These are phyloP conservation scores for Pheosia gnoma DNA, from an alignment of 2,888 invertebrate genomes.

Conservation along the genomic window DNA sequence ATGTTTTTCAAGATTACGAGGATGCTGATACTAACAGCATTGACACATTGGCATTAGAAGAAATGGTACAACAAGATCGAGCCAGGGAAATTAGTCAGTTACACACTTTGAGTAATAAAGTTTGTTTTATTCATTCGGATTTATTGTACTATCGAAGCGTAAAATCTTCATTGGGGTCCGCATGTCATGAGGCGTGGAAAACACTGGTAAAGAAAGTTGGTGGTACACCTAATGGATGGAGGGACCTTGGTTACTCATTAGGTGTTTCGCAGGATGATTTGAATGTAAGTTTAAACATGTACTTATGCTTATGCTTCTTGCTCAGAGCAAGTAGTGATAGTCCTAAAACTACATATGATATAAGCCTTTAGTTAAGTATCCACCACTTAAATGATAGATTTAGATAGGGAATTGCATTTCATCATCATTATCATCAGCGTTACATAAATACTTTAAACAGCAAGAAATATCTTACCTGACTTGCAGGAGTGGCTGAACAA, in stretches of 20 bases:
- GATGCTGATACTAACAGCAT: conserved; percentile 70
- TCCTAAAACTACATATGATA: no score
- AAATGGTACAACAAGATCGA: conserved; percentile 63
- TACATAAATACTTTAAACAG: no score
- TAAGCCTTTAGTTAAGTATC: no score
- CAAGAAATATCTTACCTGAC: no score
- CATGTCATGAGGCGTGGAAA: conserved; percentile 73
- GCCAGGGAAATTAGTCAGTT: conserved; percentile 64
- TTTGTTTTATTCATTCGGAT: conserved; percentile 67
- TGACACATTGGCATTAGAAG: conserved; percentile 68
- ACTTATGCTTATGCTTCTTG: background rate
- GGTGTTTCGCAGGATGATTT: conserved; percentile 68
- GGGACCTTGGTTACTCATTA: conserved; percentile 66
- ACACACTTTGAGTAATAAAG: conserved; percentile 67
- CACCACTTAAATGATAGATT: no score
- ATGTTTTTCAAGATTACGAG: conserved; percentile 52
- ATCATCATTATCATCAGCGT: no score
- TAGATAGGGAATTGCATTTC: no score
- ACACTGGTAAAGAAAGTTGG: conserved; percentile 68
- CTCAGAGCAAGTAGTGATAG: no score
- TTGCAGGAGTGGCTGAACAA: no score
- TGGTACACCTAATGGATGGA: conserved; percentile 72
- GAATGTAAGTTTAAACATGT: conserved; percentile 59
- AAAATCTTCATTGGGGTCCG: conserved; percentile 64
- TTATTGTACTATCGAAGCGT: conserved; percentile 71